Evolutionary conservation across 2,797 vertebrate genomes (phyloP).

Genomic region (Typhlichthys eigenmanni): DNA sequence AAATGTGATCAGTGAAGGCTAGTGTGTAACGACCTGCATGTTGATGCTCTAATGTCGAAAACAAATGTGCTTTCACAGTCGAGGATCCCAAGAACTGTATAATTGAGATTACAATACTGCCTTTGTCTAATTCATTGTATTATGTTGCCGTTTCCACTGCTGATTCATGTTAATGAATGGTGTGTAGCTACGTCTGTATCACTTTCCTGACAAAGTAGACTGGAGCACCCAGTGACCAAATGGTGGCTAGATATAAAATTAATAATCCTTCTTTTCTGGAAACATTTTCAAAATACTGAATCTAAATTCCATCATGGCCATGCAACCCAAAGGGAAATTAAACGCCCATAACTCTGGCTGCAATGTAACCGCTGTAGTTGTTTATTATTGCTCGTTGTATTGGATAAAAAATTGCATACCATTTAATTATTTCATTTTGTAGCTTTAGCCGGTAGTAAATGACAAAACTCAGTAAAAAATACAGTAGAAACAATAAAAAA

Average conservation of each 20-base stretch:
- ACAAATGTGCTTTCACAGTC: neutral
- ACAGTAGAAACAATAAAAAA: constrained; percentile 73
- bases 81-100: too few species aligned
- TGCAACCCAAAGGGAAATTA: neutral
- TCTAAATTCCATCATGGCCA: neutral
- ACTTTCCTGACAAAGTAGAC: too few species aligned
- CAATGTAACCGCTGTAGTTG: constrained; percentile 13
- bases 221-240: too few species aligned
- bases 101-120: too few species aligned
- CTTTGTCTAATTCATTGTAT: too few species aligned
- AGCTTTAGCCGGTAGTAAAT: constrained; percentile 52
- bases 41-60: neutral
- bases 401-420: neutral
- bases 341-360: constrained; percentile 25
- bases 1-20: constrained; percentile 10
- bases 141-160: too few species aligned
- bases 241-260: too few species aligned
- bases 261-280: too few species aligned
- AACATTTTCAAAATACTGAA: neutral
- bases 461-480: constrained; percentile 64
- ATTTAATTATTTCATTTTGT: constrained; percentile 41
- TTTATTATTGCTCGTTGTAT: constrained; percentile 16
- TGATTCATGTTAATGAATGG: too few species aligned
- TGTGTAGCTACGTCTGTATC: too few species aligned
- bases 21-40: constrained; percentile 5